Percentiles rank a stretch among this genome's conserved stretches.
These are phyloP conservation scores for Drosophila pectinifera DNA, from an alignment of 1,140 invertebrate genomes.

Conservation along the genomic window DNA sequence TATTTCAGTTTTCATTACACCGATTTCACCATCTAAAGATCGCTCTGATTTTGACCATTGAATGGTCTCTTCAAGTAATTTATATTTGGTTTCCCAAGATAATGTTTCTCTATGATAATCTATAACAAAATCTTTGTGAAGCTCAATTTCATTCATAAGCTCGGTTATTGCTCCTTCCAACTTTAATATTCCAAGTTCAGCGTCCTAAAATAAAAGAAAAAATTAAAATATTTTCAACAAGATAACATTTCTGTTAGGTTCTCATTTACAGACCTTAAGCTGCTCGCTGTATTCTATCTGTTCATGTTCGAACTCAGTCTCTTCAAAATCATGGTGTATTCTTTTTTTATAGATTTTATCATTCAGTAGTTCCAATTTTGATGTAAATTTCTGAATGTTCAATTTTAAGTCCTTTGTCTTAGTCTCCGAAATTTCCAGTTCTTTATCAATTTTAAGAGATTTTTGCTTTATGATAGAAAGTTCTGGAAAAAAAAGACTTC, in stretches of 20 bases:
- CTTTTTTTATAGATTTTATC: conserved; percentile 87
- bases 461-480: conserved; percentile 91
- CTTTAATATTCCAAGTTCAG: conserved; percentile 88
- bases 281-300: conserved; percentile 86
- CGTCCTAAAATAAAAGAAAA: conserved; percentile 83
- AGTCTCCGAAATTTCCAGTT: conserved; percentile 87
- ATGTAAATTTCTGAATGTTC: conserved; percentile 87
- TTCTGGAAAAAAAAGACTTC: conserved; percentile 85
- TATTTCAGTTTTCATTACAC: conserved; percentile 91
- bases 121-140: conserved; percentile 87
- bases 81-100: conserved; percentile 92
- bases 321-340: conserved; percentile 87
- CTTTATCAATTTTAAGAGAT: conserved; percentile 88
- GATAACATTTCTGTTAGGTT: background rate
- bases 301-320: conserved; percentile 87
- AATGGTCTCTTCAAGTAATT: conserved; percentile 89
- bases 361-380: conserved; percentile 87
- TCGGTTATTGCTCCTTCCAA: conserved; percentile 89
- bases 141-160: conserved; percentile 88
- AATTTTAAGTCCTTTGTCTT: conserved; percentile 87
- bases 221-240: conserved; percentile 43
- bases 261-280: conserved; percentile 85
- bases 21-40: conserved; percentile 88
- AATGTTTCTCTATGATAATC: conserved; percentile 89
- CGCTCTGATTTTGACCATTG: conserved; percentile 88